Percentiles rank a stretch among this genome's conserved stretches.
Conservation (phyloP, 1,140 invertebrate genomes). For the Danaus melanippus region DNA sequence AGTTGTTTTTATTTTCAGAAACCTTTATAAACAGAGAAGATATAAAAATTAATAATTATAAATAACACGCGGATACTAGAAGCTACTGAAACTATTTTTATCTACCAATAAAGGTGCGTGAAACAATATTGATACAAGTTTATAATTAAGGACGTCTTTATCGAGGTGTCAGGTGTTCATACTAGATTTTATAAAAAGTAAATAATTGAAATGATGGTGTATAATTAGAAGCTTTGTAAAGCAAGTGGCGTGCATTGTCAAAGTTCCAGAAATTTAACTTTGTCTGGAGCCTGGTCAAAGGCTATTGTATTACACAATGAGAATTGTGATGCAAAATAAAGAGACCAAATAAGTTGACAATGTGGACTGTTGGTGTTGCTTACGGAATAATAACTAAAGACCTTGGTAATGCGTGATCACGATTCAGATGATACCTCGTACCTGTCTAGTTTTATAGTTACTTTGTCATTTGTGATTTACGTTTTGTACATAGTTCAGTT, state of each 20-base stretch:
- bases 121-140: too few species aligned
- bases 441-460: slow-evolving; percentile 16
- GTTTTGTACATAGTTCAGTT: too few species aligned
- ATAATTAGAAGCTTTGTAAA: slow-evolving; percentile 6
- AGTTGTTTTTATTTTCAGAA: too few species aligned
- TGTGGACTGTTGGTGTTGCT: slow-evolving; percentile 25
- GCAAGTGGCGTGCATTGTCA: slow-evolving; percentile 5
- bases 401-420: slow-evolving; percentile 43
- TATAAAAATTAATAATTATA: too few species aligned
- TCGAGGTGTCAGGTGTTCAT: too few species aligned
- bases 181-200: too few species aligned
- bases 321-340: slow-evolving; percentile 58
- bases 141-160: too few species aligned
- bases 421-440: slow-evolving; percentile 36
- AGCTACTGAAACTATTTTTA: too few species aligned
- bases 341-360: slow-evolving; percentile 54
- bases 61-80: too few species aligned
- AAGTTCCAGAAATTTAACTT: slow-evolving; percentile 15
- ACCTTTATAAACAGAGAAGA: too few species aligned
- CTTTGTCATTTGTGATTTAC: not conserved
- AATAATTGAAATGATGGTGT: not conserved
- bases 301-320: slow-evolving; percentile 54
- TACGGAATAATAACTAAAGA: slow-evolving; percentile 48
- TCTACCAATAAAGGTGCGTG: too few species aligned
- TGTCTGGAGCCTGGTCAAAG: slow-evolving; percentile 34